Conservation (phyloP, 1,140 invertebrate species). For the Drosophila ercepeae region DNA sequence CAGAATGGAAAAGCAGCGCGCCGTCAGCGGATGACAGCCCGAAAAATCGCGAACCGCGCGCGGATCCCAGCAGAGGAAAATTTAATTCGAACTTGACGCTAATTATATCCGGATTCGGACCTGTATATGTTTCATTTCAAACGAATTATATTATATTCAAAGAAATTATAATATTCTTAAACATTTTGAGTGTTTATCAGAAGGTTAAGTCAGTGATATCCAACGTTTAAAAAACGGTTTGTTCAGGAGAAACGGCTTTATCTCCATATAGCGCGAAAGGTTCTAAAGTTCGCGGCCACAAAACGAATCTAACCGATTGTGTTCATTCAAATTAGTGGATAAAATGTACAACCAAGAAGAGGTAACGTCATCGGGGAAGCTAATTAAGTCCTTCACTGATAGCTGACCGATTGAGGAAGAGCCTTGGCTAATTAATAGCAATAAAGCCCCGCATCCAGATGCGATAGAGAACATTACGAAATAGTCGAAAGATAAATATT, state of each 20-base stretch:
- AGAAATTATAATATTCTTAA: too few relatives aligned
- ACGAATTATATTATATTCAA: background rate
- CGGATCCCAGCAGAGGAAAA: slow-evolving; percentile 2
- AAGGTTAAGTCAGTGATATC: too few relatives aligned
- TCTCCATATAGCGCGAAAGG: slow-evolving; percentile 20
- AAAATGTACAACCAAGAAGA: slow-evolving; percentile 58
- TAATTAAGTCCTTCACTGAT: slow-evolving; percentile 42
- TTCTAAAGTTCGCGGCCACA: slow-evolving; percentile 19
- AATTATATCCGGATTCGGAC: slow-evolving; percentile 19
- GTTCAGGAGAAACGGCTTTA: background rate
- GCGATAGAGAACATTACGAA: slow-evolving; percentile 22
- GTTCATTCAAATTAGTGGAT: slow-evolving; percentile 51
- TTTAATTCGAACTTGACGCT: background rate
- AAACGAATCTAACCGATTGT: slow-evolving; percentile 42
- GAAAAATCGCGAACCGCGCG: slow-evolving; percentile 39
- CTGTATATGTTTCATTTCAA: background rate
- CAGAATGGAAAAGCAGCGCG: slow-evolving; percentile 78
- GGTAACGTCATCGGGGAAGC: slow-evolving; percentile 43
- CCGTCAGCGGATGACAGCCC: slow-evolving; percentile 59
- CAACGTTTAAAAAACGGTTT: background rate
- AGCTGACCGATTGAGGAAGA: slow-evolving; percentile 25
- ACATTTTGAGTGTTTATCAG: too few relatives aligned
- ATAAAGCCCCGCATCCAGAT: slow-evolving; percentile 4
- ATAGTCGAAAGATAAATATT: slow-evolving; percentile 34
- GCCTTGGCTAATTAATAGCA: slow-evolving; percentile 25